phyloP scores from a whole-genome alignment of 2,888 invertebrate genomes.

The Crepidodera aurea region DNA sequence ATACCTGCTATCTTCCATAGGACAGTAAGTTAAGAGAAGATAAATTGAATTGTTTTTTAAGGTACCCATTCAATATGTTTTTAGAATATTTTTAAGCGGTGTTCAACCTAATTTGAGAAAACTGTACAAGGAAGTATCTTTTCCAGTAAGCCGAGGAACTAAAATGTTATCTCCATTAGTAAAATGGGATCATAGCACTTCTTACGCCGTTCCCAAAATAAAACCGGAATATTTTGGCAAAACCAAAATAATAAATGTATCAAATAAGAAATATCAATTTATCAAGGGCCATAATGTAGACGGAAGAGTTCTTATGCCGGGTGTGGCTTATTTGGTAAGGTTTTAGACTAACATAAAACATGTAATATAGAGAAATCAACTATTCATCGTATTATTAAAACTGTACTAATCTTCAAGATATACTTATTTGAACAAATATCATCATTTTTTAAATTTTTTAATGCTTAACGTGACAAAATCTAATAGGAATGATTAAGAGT shows the following conservation, averaged over 20 bases:
- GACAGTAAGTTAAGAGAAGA: too few species aligned
- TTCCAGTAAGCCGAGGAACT: constrained; percentile 84
- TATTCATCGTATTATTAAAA: too few species aligned
- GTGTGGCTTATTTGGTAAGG: constrained; percentile 64
- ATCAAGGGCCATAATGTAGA: constrained; percentile 84
- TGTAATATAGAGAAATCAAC: too few species aligned
- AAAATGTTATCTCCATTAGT: constrained; percentile 82
- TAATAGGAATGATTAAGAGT: too few species aligned
- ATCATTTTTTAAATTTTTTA: too few species aligned
- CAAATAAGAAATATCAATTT: constrained; percentile 62
- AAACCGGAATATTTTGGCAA: background rate
- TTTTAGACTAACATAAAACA: too few species aligned
- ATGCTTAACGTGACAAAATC: too few species aligned
- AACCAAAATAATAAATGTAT: background rate
- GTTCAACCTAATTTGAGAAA: constrained; percentile 75
- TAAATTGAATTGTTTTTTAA: constrained; percentile 51
- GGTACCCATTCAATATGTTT: constrained; percentile 36
- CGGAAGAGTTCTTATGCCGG: constrained; percentile 63
- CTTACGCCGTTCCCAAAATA: too few species aligned
- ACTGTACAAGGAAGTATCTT: constrained; percentile 74
- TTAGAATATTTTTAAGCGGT: constrained; percentile 64
- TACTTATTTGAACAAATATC: too few species aligned
- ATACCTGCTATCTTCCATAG: too few species aligned
- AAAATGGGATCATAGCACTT: too few species aligned
- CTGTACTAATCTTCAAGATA: too few species aligned